A percentile compares a stretch with the other conserved stretches of the same genome.
These are phyloP conservation scores for Apotomis betuletana DNA, from an alignment of 2,888 invertebrate species.

Conservation along the genomic window DNA sequence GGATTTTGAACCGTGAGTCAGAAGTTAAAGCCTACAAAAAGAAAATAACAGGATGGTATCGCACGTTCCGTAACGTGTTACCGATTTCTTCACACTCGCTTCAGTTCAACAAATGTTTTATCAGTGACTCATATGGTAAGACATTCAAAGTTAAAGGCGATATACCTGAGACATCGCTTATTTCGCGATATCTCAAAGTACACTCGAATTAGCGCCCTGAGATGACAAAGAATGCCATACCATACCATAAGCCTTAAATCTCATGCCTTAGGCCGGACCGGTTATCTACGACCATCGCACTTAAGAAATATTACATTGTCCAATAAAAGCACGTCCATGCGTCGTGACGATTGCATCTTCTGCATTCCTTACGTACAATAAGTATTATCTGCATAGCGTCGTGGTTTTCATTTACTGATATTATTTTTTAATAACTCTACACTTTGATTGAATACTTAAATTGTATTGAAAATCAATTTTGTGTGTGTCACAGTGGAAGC, in stretches of 20 bases:
- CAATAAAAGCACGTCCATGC: conserved; percentile 17
- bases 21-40: conserved; percentile 28
- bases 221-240: conserved; percentile 16
- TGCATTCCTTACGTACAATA: conserved; percentile 5
- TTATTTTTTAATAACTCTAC: too few species aligned
- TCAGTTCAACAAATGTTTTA: conserved; percentile 14
- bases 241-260: conserved; percentile 24
- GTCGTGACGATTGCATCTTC: conserved; percentile 28
- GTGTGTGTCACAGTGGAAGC: too few species aligned
- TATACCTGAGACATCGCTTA: too few species aligned
- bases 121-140: conserved; percentile 12
- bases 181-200: too few species aligned
- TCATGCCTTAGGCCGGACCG: conserved; percentile 12
- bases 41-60: conserved; percentile 26
- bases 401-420: too few species aligned
- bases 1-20: conserved; percentile 25
- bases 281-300: conserved; percentile 10
- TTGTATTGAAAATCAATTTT: too few species aligned
- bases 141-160: too few species aligned
- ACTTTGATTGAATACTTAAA: too few species aligned
- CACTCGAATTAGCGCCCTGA: too few species aligned
- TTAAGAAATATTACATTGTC: conserved; percentile 18
- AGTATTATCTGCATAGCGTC: conserved; percentile 10
- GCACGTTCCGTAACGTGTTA: background rate
- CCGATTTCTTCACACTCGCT: conserved; percentile 25